Conservation (phyloP, 2,888 invertebrate genomes). For the Heliothis peltigera region DNA sequence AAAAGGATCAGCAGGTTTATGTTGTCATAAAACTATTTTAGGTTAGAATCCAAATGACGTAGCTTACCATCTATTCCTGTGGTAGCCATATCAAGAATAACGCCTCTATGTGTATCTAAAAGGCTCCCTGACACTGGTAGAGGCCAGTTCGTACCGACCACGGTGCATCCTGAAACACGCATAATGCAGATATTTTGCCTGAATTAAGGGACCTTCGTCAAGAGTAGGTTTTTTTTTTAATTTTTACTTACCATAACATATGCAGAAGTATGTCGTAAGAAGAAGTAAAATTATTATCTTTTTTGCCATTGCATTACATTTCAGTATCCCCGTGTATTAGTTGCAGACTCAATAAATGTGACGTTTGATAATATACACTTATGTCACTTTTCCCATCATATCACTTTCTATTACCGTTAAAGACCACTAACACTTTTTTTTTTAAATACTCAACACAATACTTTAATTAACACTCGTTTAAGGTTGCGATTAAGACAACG, state of each 20-base stretch:
- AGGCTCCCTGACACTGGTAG: slow-evolving; percentile 60
- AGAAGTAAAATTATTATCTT: slow-evolving; percentile 48
- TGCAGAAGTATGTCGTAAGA: slow-evolving; percentile 50
- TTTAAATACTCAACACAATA: not conserved
- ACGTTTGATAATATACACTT: slow-evolving; percentile 25
- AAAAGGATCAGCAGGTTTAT: not conserved
- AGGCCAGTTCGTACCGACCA: slow-evolving; percentile 69
- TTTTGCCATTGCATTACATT: slow-evolving; percentile 55
- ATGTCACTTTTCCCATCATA: slow-evolving; percentile 2
- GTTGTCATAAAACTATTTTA: no score
- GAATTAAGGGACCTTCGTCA: no score
- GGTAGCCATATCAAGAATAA: slow-evolving; percentile 67
- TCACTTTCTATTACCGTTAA: slow-evolving; percentile 2
- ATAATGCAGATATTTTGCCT: not conserved
- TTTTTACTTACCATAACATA: slow-evolving; percentile 65
- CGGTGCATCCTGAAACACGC: slow-evolving; percentile 74
- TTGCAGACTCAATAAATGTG: slow-evolving; percentile 58
- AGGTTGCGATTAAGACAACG: not conserved
- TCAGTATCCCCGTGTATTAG: slow-evolving; percentile 23
- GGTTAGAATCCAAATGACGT: no score
- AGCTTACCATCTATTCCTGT: slow-evolving; percentile 71
- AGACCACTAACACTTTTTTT: slow-evolving; percentile 13
- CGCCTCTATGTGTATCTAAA: slow-evolving; percentile 71
- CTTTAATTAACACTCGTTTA: not conserved
- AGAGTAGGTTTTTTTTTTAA: not conserved